Base-by-base conservation (phyloP, 2,888 invertebrate genomes). In the Exephanes ischioxanthus region DNA sequence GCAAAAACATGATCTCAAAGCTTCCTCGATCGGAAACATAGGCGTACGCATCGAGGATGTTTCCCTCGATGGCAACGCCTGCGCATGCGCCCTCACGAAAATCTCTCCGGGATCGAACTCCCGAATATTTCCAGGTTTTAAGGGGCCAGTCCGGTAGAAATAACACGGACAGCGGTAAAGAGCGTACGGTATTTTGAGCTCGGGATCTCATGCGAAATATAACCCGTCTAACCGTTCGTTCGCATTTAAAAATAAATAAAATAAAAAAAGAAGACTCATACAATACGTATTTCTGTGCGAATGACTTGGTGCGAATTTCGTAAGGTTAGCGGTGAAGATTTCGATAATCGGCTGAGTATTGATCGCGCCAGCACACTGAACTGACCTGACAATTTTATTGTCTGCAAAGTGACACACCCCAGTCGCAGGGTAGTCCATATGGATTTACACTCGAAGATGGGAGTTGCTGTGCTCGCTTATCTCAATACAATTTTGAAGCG, bases 401-500 rank as follows among this genome's bases (percentile, higher is more conserved):
- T 30, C 33, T 26, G 77, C 41, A 58, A 63, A 19, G 63, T 30
- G 26, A 67, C 45, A 11, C 71, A 45, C 61, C 67, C 75, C 68
- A 61, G 68, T 63, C 68, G 58, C 26, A 72, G 72, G 80, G 79
- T 63, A 66, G 72, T 77, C 53, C 67, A 30, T 41, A 61, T 80
- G 85, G 72, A 58, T 80, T 83, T 76, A 68, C 80, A 77, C 83
- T 73, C 80, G 88, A 91, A 89, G 72, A 92, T 92, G 92, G 90
- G 85, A 68, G 41, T 87, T 86, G 86, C 90, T 68, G 84, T 86
- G 53, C 75, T 88, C 26, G 78, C 86, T 6, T 87, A 89, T 68
- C 41, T 92, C 11, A 41, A 86, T 51, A 87, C 86, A 0, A 89
- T 89, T 84, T 80, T 88, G 61, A 85, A 90, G 16, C 86, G 83